Evolutionary conservation across 2,888 invertebrate genomes (phyloP), one percentile per base, ranked within the genome.

Genomic region (Acleris literana): DNA sequence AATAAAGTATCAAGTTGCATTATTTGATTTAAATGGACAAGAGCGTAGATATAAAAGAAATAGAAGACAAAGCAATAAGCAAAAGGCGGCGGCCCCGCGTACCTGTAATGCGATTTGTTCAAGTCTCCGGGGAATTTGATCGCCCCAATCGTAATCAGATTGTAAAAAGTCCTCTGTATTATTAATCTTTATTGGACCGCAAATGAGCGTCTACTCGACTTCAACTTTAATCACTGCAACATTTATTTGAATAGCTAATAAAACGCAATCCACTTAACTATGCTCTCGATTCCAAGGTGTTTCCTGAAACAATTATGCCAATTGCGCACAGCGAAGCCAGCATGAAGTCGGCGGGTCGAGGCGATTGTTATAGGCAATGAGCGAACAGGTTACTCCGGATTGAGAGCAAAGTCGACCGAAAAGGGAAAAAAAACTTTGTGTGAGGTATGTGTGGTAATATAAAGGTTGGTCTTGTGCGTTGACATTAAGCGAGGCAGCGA

Each of bases 401-500:
- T 68, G 59, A 71, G 71, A 72, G 70, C 71, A 70, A 74, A 73
- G 69, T 65, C 69, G 69, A 70, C 63, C 68, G 64, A 74, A 72
- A 71, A 74, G 71, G 68, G 65, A 74, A 75, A 78, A 76, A 78
- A 76, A 64, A 43, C 60, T 68, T 69, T 71, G 72, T 73, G 72
- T 74, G 73, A 73, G 70, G 70, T 60, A 72, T 69, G 71, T 74
- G 60, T 71, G 68, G 61, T 72, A 76, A 71, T 70, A 84, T 80
- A 84, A 82, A 79, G 76, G 76, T 80, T 70, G 74, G 49, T 58
- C 72, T 74, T 79, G 78, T 77, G 75, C 81, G 77, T 84, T 87
- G 85, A 85, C 85, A 85, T 85, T 87, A 85, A 82, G 69, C 78
- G 85, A 85, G 87, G 84, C 65, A 75, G 75, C 85, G 79, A 65